Evolutionary conservation across 1,140 invertebrate genomes (phyloP), one percentile per base, ranked within the genome.

Genomic region (Rhagoletis zephyria): DNA sequence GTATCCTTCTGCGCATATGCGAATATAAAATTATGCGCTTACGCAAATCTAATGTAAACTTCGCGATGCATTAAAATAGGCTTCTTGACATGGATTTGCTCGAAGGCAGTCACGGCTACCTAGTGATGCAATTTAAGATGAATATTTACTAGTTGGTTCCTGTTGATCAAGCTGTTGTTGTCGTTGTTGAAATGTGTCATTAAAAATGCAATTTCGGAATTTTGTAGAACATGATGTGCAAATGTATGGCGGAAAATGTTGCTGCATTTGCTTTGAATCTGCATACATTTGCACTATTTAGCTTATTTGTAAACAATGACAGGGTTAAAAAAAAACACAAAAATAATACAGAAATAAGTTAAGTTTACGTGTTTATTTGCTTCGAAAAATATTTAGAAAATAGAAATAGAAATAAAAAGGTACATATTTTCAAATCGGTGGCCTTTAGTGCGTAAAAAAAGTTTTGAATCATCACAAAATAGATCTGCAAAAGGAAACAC

Each of bases 111-210:
- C 56, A 2, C 9, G 19, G 7, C 9, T 16, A 19, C 19, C n/a
- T 56, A 56, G 7, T 59, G 45, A 30, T 48, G 48, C 74, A n/a
- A 7, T 12, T 56, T 56, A 51, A n/a, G 42, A 19, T 59, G 16
- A 81, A 81, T 77, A 77, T 77, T 77, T 12, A 81, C 16, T 56
- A 81, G 6, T 59, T 59, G 51, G 30, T 56, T 81, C 48, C 30
- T 81, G 16, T 81, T 81, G 4, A 81, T 12, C n/a, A 48, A 16
- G 67, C 3, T 48, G 42, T 48, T 14, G 40, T 48, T 42, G 14
- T 16, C 40, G 1, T 10, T 16, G 12, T 74, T 74, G 14, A 74
- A 42, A n/a, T n/a, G n/a, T n/a, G n/a, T 74, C 4, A 74, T 48
- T 74, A 3, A 16, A 70, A 65, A 19, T 65, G 63, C n/a, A 65